Conservation (phyloP, 1,140 invertebrate species). For the Drosophila gunungcola region DNA sequence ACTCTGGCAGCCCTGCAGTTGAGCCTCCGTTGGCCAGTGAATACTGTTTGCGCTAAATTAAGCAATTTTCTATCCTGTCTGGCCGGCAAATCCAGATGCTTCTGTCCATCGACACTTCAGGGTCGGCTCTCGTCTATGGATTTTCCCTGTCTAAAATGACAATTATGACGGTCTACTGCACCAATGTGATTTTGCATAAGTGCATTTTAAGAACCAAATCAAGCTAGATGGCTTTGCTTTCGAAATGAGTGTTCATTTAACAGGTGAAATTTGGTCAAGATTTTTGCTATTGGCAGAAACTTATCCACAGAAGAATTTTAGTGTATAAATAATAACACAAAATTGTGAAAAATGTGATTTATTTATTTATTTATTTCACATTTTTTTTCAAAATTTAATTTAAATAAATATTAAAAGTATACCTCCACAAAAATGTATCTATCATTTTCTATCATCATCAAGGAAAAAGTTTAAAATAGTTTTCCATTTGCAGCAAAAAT, state of each 20-base stretch:
- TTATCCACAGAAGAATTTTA: neutral
- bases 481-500: neutral
- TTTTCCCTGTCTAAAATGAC: slow-evolving; percentile 63
- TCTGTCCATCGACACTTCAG: slow-evolving; percentile 11
- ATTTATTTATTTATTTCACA: too few relatives aligned
- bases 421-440: too few relatives aligned
- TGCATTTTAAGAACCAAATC: slow-evolving; percentile 46
- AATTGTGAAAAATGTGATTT: too few relatives aligned
- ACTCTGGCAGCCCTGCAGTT: slow-evolving; percentile 13
- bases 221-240: slow-evolving; percentile 7
- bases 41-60: slow-evolving; percentile 80
- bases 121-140: slow-evolving; percentile 18
- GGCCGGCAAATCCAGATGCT: slow-evolving; percentile 8
- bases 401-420: too few relatives aligned
- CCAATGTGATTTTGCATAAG: slow-evolving; percentile 72
- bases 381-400: too few relatives aligned
- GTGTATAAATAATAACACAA: neutral
- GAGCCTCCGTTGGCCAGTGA: slow-evolving; percentile 50
- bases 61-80: slow-evolving; percentile 66
- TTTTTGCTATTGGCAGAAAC: neutral
- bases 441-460: too few relatives aligned
- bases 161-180: slow-evolving; percentile 79
- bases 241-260: neutral
- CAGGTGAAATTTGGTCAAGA: neutral
- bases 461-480: neutral